A percentile compares a stretch with the other conserved stretches of the same genome.
Evolutionary conservation across 2,113 vertebrate species (phyloP).

Genomic region (Xyliphius kryptos): DNA sequence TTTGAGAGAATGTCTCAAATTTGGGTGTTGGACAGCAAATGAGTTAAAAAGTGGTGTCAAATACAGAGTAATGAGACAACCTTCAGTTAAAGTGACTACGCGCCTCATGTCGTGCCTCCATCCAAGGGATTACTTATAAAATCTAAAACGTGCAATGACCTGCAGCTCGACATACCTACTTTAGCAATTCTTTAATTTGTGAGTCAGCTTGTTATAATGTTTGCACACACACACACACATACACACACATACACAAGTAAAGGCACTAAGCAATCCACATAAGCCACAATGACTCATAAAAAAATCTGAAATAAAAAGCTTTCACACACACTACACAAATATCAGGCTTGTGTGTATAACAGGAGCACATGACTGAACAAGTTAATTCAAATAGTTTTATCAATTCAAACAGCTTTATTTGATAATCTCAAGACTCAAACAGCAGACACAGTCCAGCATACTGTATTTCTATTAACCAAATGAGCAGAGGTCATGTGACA

Average conservation of each 20-base stretch:
- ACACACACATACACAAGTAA: constrained; percentile 11
- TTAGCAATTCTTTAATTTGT: too few relatives aligned
- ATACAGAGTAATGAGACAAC: too few relatives aligned
- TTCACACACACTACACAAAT: neutral
- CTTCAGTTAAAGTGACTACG: too few relatives aligned
- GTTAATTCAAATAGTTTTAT: neutral
- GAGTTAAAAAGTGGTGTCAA: too few relatives aligned
- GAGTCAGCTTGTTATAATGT: constrained; percentile 28
- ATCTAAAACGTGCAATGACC: constrained; percentile 30
- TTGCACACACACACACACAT: constrained; percentile 15
- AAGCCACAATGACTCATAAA: constrained; percentile 20
- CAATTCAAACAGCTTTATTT: too few relatives aligned
- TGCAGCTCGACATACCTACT: constrained; percentile 21
- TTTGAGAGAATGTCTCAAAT: too few relatives aligned
- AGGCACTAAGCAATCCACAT: constrained; percentile 14
- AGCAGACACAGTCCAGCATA: too few relatives aligned
- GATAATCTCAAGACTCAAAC: too few relatives aligned
- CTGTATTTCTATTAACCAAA: too few relatives aligned
- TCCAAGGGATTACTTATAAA: constrained; percentile 4
- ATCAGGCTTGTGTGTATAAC: neutral
- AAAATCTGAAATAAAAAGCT: constrained; percentile 4
- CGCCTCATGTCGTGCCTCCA: neutral
- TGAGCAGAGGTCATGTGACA: too few relatives aligned
- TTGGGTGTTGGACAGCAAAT: too few relatives aligned
- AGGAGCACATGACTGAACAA: constrained; percentile 1